Conservation (phyloP, 2,888 invertebrate species). For the Nymphalis c-album region DNA sequence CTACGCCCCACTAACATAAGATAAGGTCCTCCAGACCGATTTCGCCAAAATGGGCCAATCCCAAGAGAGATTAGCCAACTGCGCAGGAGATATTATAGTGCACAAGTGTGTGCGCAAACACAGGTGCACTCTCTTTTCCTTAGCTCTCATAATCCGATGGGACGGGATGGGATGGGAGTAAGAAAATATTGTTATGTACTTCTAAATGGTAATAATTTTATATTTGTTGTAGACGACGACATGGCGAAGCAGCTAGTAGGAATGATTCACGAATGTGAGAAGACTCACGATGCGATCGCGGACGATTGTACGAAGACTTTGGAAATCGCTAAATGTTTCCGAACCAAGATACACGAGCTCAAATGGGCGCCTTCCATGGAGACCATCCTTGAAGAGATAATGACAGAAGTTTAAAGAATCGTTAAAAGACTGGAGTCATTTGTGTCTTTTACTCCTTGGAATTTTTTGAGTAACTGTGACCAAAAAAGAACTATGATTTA, state of each 20-base stretch:
- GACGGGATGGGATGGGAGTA: too few relatives aligned
- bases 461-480: too few relatives aligned
- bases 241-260: conserved; percentile 60
- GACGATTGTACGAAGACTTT: conserved; percentile 58
- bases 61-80: too few relatives aligned
- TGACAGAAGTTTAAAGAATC: conserved; percentile 50
- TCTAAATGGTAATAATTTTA: not conserved
- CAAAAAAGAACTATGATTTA: too few relatives aligned
- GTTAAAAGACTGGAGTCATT: not conserved
- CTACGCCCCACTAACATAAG: too few relatives aligned
- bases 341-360: conserved; percentile 63
- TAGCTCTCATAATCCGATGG: too few relatives aligned
- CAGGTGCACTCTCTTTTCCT: too few relatives aligned
- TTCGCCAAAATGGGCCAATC: too few relatives aligned
- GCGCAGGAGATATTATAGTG: too few relatives aligned
- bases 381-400: conserved; percentile 60
- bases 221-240: conserved; percentile 53
- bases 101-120: too few relatives aligned
- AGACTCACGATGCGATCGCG: conserved; percentile 34
- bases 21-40: too few relatives aligned
- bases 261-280: conserved; percentile 64
- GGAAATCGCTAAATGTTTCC: conserved; percentile 69
- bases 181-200: too few relatives aligned
- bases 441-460: not conserved
- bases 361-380: conserved; percentile 72